phyloP scores from a whole-genome alignment of 2,113 vertebrate species.

The Siniperca knerii region DNA sequence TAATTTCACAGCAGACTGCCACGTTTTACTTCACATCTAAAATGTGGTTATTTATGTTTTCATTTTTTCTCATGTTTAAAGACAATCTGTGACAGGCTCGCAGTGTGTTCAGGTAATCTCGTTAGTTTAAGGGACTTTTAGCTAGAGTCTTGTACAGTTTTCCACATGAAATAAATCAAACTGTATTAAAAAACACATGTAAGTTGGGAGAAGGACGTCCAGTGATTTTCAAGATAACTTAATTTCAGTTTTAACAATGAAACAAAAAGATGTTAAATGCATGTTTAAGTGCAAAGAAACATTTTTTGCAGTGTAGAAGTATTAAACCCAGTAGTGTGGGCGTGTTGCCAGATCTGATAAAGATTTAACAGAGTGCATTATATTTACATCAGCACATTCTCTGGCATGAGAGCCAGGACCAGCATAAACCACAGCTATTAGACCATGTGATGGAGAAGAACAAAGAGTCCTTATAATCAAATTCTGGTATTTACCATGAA shows the following conservation, averaged over 20 bases:
- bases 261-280: background rate
- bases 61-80: background rate
- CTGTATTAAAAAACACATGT: background rate
- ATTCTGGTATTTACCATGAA: background rate
- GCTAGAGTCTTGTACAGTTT: background rate
- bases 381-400: constrained; percentile 54
- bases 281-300: too few species aligned
- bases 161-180: background rate
- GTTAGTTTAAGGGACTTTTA: background rate
- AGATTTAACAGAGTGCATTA: constrained; percentile 21
- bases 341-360: constrained; percentile 5
- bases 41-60: background rate
- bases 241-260: background rate
- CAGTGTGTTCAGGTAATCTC: background rate
- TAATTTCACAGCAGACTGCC: background rate
- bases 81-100: background rate
- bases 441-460: background rate
- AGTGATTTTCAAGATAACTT: background rate
- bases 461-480: background rate
- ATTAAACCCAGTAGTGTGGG: constrained; percentile 5
- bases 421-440: background rate
- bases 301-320: background rate
- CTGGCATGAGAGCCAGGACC: background rate
- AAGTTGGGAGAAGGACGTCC: background rate
- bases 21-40: background rate